Base-by-base conservation (phyloP, 2,113 vertebrate species). In the Oncorhynchus clarkii region DNA sequence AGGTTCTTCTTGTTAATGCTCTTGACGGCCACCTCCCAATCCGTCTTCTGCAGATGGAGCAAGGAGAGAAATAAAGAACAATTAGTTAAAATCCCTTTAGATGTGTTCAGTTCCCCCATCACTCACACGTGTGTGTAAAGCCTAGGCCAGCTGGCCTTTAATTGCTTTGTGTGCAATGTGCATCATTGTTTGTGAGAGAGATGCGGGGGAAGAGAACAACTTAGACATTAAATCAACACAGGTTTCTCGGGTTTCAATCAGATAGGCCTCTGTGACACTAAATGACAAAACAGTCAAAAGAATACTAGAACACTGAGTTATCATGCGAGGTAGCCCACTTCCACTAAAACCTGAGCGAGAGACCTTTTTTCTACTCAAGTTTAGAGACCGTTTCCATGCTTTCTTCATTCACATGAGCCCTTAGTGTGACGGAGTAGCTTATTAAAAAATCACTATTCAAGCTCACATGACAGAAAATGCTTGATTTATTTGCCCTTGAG, bases 1-100 rank as follows among this genome's bases (percentile, higher is more conserved):
- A 99, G 91, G 88, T 99, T 99, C 93, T 98, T 99, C 92, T 98
- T 99, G 91, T 98, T 99, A 84, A 99, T 99, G 92, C 96, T 98
- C 92, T 99, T 99, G 89, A 99, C 95, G 81, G 97, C 97, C 86
- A 99, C 97, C 86, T 98, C 96, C 97, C 97, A 99, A 82, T 99
- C 97, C 0, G 95, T 96, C 94, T 99, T 98, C 97, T 96, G 80
- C 14, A 8, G 67, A 65, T 13, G 4, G 22, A 51, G 3, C 24
- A 49, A 68, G 16, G 39, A 6, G 24, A 48, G 65, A 5, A 54
- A 4, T 62, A 24, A 75, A 39, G 29, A 64, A 51, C 49, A 9
- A 16, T n/a, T 64, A 62, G 24, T 26, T 57, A 13, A 60, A 78
- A 77, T 29, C 45, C 49, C 67, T 78, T 78, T 60, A 72, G 69